Evolutionary conservation across 2,888 invertebrate genomes (phyloP).

Genomic region (Clivina fossor): DNA sequence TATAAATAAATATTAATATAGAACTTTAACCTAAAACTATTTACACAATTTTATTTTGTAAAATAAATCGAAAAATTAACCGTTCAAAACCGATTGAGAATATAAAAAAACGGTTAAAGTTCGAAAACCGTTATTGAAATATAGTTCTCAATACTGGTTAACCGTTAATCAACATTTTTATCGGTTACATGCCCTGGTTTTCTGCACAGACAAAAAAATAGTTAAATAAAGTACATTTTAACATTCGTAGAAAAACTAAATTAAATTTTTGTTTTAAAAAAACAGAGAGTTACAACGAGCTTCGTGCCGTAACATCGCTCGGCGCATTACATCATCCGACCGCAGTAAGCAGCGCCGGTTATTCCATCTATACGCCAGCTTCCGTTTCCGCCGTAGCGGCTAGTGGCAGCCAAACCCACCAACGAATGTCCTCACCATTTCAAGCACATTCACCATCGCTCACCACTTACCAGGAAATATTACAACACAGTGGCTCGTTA

Average conservation of each 20-base stretch:
- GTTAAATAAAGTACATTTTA: background rate
- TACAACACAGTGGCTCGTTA: slow-evolving; percentile 46
- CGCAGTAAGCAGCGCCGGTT: slow-evolving; percentile 42
- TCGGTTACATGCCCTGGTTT: too few relatives aligned
- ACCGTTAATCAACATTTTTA: too few relatives aligned
- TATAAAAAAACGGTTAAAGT: too few relatives aligned
- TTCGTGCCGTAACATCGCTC: slow-evolving; percentile 44
- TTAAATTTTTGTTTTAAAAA: slow-evolving; percentile 35
- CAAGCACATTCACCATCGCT: slow-evolving; percentile 46
- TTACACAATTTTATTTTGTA: too few relatives aligned
- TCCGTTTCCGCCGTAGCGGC: slow-evolving; percentile 39
- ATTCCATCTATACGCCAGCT: slow-evolving; percentile 40
- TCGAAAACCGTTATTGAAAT: too few relatives aligned
- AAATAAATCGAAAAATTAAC: too few relatives aligned
- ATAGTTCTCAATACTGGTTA: too few relatives aligned
- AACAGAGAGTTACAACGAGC: slow-evolving; percentile 47
- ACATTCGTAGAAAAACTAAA: slow-evolving; percentile 9
- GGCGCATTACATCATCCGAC: slow-evolving; percentile 46
- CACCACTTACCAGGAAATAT: slow-evolving; percentile 46
- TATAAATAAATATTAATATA: too few relatives aligned
- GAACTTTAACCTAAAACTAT: too few relatives aligned
- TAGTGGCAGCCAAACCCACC: slow-evolving; percentile 40
- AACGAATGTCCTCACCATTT: slow-evolving; percentile 45
- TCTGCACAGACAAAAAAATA: too few relatives aligned
- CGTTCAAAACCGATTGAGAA: too few relatives aligned